phyloP scores from a whole-genome alignment of 23 tunicate species.

The Trididemnum clinides region DNA sequence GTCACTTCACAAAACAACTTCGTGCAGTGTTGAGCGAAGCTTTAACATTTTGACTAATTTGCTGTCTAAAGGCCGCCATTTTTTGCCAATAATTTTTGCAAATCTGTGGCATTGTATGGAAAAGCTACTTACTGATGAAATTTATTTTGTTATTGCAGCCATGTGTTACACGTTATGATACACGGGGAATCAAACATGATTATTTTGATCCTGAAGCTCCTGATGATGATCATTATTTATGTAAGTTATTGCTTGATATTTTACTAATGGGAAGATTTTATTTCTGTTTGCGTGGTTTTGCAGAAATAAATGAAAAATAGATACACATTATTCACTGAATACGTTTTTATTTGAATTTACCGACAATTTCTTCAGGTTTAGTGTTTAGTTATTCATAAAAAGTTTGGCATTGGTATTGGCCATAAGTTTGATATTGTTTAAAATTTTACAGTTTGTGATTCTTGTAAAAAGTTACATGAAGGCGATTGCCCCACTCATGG shows the following conservation, averaged over 20 bases:
- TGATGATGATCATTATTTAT: slow-evolving; percentile 76
- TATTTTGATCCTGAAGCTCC: slow-evolving; percentile 55
- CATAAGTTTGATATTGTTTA: too few species aligned
- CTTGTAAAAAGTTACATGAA: slow-evolving; percentile 38
- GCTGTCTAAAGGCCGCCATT: too few species aligned
- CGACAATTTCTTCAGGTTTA: too few species aligned
- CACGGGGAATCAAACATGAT: slow-evolving; percentile 9
- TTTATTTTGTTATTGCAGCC: background rate
- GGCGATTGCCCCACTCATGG: slow-evolving; percentile 74
- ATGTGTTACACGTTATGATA: background rate
- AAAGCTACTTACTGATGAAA: background rate
- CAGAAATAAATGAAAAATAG: background rate
- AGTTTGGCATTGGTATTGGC: too few species aligned
- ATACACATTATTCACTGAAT: too few species aligned
- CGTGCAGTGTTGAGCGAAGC: too few species aligned
- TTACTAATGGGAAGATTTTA: background rate
- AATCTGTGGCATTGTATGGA: too few species aligned
- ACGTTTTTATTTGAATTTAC: too few species aligned
- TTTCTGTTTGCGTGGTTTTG: background rate
- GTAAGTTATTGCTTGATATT: slow-evolving; percentile 36
- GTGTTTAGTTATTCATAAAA: too few species aligned
- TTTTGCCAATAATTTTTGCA: too few species aligned
- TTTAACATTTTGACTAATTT: too few species aligned
- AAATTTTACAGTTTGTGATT: slow-evolving; percentile 81
- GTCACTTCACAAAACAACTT: too few species aligned